Percentiles rank a stretch among this genome's conserved stretches.
These are phyloP conservation scores for Onychostoma macrolepis DNA, from an alignment of 2,113 vertebrate genomes.

Conservation along the genomic window DNA sequence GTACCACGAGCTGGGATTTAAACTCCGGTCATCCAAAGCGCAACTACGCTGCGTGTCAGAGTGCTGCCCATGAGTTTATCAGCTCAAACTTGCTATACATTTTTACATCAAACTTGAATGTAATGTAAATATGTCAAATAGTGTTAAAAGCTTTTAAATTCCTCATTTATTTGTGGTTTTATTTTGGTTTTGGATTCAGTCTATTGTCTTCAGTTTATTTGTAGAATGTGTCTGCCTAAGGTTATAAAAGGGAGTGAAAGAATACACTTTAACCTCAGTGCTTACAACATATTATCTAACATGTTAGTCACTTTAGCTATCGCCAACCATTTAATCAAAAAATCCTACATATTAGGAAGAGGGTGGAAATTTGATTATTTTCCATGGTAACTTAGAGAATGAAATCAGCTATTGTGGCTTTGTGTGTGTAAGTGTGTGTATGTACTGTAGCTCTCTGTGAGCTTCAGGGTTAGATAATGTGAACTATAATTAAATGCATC, in stretches of 20 bases:
- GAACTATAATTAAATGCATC: conserved; percentile 35
- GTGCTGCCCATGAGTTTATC: not conserved
- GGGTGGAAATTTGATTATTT: conserved; percentile 15
- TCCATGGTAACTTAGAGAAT: conserved; percentile 3
- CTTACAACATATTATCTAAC: not conserved
- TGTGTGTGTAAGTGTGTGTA: not conserved
- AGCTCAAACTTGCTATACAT: not conserved
- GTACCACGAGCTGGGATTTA: not conserved
- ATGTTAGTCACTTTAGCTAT: not conserved
- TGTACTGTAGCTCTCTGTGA: not conserved
- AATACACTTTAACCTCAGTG: not conserved
- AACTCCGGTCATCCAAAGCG: not conserved
- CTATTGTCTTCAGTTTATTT: not conserved
- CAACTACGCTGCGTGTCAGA: not conserved
- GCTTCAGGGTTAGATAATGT: conserved; percentile 32
- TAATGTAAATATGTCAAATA: not conserved
- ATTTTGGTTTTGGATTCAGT: not conserved
- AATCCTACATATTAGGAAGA: conserved; percentile 7
- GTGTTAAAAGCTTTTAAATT: not conserved
- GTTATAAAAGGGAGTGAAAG: not conserved
- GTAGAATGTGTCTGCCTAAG: not conserved
- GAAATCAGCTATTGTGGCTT: not conserved
- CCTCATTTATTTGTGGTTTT: not conserved
- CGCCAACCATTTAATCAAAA: not conserved
- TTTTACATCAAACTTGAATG: not conserved